phyloP scores from a whole-genome alignment of 2,797 vertebrate genomes.

The Manis pentadactyla region DNA sequence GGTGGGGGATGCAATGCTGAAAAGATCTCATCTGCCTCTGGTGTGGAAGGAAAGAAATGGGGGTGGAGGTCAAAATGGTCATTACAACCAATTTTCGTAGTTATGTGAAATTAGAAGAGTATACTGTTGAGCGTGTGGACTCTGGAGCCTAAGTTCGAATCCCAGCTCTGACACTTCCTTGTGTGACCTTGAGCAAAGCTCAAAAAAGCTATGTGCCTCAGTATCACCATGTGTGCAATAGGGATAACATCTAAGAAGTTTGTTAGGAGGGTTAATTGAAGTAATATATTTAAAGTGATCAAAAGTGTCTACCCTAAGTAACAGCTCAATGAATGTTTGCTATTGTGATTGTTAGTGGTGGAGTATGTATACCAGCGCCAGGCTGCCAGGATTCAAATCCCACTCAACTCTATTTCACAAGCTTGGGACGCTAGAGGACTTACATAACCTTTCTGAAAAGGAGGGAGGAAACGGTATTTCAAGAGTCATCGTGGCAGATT shows the following conservation, averaged over 20 bases:
- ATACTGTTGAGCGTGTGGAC: not conserved
- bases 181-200: not conserved
- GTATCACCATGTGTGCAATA: not conserved
- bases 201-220: not conserved
- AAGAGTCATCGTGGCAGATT: not conserved
- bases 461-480: not conserved
- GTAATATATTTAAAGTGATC: not conserved
- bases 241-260: not conserved
- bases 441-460: not conserved
- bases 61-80: not conserved
- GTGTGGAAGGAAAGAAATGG: not conserved
- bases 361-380: not conserved
- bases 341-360: not conserved
- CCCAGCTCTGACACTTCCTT: not conserved
- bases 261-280: not conserved
- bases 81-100: not conserved
- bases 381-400: not conserved
- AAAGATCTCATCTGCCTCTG: not conserved
- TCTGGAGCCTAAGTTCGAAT: not conserved
- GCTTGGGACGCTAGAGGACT: not conserved
- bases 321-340: not conserved
- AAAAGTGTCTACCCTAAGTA: not conserved
- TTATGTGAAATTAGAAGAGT: not conserved
- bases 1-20: not conserved
- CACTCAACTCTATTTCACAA: not conserved